Percentiles rank a stretch among this genome's conserved stretches.
Evolutionary conservation across 2,888 invertebrate genomes (phyloP).

Genomic region (Epsilonema sp.): DNA sequence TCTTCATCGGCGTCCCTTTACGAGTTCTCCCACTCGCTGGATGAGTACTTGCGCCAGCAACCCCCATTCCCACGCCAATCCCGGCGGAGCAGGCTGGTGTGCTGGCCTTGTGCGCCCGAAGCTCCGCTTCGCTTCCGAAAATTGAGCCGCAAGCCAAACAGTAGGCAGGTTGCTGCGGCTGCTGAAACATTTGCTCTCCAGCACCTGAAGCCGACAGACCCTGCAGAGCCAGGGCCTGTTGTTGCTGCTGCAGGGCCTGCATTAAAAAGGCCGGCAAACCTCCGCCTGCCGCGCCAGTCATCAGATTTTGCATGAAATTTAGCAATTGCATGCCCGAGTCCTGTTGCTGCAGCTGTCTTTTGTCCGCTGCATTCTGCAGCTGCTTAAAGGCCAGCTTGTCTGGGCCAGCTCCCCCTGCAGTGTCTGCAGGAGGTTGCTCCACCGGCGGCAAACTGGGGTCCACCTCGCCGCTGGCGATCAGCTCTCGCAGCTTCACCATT

Average conservation of each 20-base stretch:
- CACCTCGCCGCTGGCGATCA: constrained; percentile 64
- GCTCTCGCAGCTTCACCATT: constrained; percentile 53
- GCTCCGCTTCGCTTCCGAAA: constrained; percentile 57
- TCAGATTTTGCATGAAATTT: constrained; percentile 11
- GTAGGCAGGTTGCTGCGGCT: too few species aligned
- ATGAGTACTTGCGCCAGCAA: too few species aligned
- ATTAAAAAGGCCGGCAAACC: not conserved
- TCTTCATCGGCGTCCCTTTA: too few species aligned
- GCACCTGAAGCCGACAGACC: not conserved
- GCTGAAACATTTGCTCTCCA: too few species aligned
- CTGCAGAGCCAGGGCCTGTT: not conserved
- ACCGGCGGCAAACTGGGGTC: constrained; percentile 65
- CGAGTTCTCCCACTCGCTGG: too few species aligned
- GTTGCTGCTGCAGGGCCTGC: not conserved
- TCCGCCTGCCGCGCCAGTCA: constrained; percentile 7
- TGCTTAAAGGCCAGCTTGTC: constrained; percentile 14
- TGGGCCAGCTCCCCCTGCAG: too few species aligned
- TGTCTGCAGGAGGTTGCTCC: constrained; percentile 55
- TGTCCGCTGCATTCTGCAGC: not conserved
- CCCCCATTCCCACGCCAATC: too few species aligned
- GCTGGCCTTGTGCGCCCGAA: constrained; percentile 51
- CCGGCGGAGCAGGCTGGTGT: not conserved
- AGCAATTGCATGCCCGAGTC: not conserved
- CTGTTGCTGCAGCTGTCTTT: not conserved
- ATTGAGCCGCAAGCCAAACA: constrained; percentile 61